Evolutionary conservation across 2,888 invertebrate genomes (phyloP).

Genomic region (Oxyscelio sp.): DNA sequence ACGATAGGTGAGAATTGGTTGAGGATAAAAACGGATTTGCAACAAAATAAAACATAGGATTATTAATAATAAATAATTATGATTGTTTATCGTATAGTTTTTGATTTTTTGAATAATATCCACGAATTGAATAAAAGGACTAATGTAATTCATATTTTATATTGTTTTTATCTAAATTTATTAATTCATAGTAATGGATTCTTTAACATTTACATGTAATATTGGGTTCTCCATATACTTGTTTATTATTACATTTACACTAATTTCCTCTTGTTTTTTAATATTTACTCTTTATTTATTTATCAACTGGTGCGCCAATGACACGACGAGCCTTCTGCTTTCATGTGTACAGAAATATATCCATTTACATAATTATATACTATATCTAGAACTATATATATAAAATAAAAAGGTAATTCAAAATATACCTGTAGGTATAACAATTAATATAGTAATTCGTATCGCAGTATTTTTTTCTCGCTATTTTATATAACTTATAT

Average conservation of each 20-base stretch:
- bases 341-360: too few relatives aligned
- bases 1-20: conserved; percentile 19
- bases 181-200: conserved; percentile 12
- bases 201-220: conserved; percentile 6
- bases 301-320: too few relatives aligned
- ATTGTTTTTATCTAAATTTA: conserved; percentile 7
- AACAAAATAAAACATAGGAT: neutral
- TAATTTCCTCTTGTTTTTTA: neutral
- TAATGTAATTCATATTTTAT: conserved; percentile 5
- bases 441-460: too few relatives aligned
- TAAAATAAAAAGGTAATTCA: too few relatives aligned
- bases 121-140: conserved; percentile 6
- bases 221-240: neutral
- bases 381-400: too few relatives aligned
- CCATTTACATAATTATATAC: too few relatives aligned
- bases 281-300: neutral
- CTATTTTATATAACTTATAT: too few relatives aligned
- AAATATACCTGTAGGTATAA: too few relatives aligned
- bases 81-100: conserved; percentile 17
- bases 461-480: too few relatives aligned
- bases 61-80: conserved; percentile 15
- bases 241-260: neutral
- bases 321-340: too few relatives aligned
- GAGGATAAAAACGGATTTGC: conserved; percentile 16
- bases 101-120: conserved; percentile 6